Evolutionary conservation across 2,113 vertebrate genomes (phyloP).

Genomic region (Oncorhynchus gorbuscha): DNA sequence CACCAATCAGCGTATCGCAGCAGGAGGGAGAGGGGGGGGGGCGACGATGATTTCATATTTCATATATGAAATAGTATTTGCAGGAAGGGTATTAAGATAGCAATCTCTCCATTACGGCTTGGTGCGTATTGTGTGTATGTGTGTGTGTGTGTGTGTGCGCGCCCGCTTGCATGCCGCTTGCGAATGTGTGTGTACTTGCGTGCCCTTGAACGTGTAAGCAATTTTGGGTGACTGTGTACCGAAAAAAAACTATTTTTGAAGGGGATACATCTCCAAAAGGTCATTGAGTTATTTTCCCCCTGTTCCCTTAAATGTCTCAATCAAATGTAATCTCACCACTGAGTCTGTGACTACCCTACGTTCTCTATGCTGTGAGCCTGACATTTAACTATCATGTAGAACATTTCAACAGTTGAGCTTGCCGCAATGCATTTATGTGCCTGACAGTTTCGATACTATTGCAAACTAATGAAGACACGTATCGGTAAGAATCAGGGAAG

Average conservation of each 20-base stretch:
- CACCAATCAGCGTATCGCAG: too few relatives aligned
- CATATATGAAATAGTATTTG: constrained; percentile 22
- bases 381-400: constrained; percentile 45
- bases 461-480: too few relatives aligned
- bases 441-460: neutral
- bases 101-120: constrained; percentile 12
- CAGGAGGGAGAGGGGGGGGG: too few relatives aligned
- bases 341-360: constrained; percentile 8
- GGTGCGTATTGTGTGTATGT: neutral
- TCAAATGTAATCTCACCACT: constrained; percentile 43
- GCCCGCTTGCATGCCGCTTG: neutral
- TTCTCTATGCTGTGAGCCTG: constrained; percentile 4
- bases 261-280: constrained; percentile 37
- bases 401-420: neutral
- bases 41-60: neutral
- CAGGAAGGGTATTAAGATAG: constrained; percentile 22
- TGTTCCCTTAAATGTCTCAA: constrained; percentile 47
- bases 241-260: neutral
- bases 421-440: neutral
- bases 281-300: constrained; percentile 39
- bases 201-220: neutral
- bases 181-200: neutral
- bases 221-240: neutral
- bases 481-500: too few relatives aligned
- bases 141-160: too few relatives aligned